phyloP scores from a whole-genome alignment of 2,797 vertebrate genomes.

The Vultur gryphus region DNA sequence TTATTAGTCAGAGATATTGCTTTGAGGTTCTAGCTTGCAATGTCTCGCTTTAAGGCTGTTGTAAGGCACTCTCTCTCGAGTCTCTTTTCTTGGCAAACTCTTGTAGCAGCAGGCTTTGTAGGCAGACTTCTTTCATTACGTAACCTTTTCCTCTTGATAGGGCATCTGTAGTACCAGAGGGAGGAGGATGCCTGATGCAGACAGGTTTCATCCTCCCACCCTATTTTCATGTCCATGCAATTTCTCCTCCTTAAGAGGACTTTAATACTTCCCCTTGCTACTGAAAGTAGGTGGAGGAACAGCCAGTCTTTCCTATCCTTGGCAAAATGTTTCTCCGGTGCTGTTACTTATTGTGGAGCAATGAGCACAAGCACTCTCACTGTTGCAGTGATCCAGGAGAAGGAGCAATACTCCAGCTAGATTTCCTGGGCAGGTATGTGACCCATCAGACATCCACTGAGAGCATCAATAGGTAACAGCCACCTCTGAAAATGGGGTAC shows the following conservation, averaged over 20 bases:
- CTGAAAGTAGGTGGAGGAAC: slow-evolving; percentile 61
- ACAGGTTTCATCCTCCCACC: slow-evolving; percentile 67
- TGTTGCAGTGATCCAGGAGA: not conserved
- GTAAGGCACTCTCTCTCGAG: not conserved
- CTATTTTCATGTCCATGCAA: slow-evolving; percentile 59
- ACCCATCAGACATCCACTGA: not conserved
- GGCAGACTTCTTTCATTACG: slow-evolving; percentile 61
- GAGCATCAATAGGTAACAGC: not conserved
- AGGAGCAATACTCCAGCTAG: not conserved
- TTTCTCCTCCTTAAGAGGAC: slow-evolving; percentile 49
- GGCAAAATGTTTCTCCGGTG: slow-evolving; percentile 22
- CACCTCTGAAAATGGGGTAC: not conserved
- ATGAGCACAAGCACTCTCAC: not conserved
- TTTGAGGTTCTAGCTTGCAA: slow-evolving; percentile 2
- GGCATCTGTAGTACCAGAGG: slow-evolving; percentile 62
- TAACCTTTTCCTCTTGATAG: slow-evolving; percentile 64
- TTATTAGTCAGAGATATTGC: not conserved
- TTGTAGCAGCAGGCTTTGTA: slow-evolving; percentile 65
- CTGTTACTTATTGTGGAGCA: not conserved
- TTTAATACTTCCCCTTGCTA: slow-evolving; percentile 57
- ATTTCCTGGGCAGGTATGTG: not conserved
- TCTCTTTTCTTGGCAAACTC: slow-evolving; percentile 58
- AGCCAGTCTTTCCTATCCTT: slow-evolving; percentile 54
- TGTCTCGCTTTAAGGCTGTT: slow-evolving; percentile 18
- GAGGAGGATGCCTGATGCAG: slow-evolving; percentile 62